Percentiles rank a stretch among this genome's conserved stretches.
phyloP scores from a whole-genome alignment of 2,888 invertebrate species.

The Linyphia triangularis region DNA sequence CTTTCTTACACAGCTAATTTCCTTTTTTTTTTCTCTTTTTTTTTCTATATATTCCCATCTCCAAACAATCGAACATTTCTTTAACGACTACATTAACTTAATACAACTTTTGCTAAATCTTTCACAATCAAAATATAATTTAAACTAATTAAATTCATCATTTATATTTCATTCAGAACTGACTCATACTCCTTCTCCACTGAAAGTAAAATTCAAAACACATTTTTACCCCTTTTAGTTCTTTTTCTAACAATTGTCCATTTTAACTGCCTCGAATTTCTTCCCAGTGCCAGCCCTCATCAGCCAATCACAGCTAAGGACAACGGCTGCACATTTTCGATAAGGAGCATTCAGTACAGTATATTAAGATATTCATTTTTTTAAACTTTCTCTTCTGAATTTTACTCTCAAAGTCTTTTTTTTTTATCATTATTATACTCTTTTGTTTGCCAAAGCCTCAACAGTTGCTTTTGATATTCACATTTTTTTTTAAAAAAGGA shows the following conservation, averaged over 20 bases:
- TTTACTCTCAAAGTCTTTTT: slow-evolving; percentile 1
- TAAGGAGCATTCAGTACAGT: slow-evolving; percentile 19
- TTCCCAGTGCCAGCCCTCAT: slow-evolving; percentile 39
- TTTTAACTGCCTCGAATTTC: slow-evolving; percentile 47
- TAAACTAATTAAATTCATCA: background rate
- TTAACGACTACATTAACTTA: too few species aligned
- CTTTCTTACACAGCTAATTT: too few species aligned
- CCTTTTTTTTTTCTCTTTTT: too few species aligned
- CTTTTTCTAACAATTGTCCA: slow-evolving; percentile 40
- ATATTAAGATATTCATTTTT: slow-evolving; percentile 33
- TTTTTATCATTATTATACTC: background rate
- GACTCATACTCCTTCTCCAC: slow-evolving; percentile 15
- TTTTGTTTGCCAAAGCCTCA: slow-evolving; percentile 39
- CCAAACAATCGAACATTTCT: too few species aligned
- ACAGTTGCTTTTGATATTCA: slow-evolving; percentile 54
- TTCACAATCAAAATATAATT: background rate
- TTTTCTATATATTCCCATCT: too few species aligned
- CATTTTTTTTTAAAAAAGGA: slow-evolving; percentile 20
- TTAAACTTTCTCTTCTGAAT: background rate
- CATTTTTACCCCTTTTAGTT: slow-evolving; percentile 23
- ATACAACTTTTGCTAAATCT: too few species aligned
- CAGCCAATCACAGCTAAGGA: slow-evolving; percentile 44
- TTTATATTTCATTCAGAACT: background rate
- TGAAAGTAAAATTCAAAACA: slow-evolving; percentile 19
- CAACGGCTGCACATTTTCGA: slow-evolving; percentile 44